phyloP scores from a whole-genome alignment of 1,140 invertebrate genomes.

The Sycophila sp. region DNA sequence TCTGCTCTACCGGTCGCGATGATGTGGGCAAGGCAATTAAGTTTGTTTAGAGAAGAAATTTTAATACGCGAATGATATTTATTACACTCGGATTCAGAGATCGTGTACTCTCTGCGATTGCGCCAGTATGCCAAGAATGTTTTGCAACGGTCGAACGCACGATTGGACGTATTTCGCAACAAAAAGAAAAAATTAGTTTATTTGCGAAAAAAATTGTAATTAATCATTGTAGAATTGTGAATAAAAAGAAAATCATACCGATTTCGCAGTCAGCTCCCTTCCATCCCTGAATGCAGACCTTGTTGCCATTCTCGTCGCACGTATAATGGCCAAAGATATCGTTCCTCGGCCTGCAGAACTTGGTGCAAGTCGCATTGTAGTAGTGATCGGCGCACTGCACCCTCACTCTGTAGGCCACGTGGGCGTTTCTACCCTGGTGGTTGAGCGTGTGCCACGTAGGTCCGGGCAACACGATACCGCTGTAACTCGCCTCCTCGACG shows the following conservation, averaged over 20 bases:
- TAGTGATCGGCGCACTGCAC: slow-evolving; percentile 92
- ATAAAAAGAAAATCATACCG: slow-evolving; percentile 72
- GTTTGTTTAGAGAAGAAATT: slow-evolving; percentile 15
- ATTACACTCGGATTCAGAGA: too few species aligned
- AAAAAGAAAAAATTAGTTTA: too few species aligned
- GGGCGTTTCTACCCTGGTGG: slow-evolving; percentile 78
- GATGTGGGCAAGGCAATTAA: slow-evolving; percentile 9
- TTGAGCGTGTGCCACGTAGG: slow-evolving; percentile 90
- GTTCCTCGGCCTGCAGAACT: slow-evolving; percentile 89
- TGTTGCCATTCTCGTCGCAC: slow-evolving; percentile 88
- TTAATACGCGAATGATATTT: slow-evolving; percentile 4
- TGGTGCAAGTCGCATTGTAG: slow-evolving; percentile 94
- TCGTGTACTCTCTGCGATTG: too few species aligned
- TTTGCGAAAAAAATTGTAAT: neutral
- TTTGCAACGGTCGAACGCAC: too few species aligned
- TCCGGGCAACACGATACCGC: slow-evolving; percentile 88
- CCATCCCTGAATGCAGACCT: slow-evolving; percentile 93
- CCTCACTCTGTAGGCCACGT: slow-evolving; percentile 87
- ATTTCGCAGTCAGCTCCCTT: slow-evolving; percentile 91
- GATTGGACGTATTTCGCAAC: too few species aligned
- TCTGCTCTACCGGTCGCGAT: neutral
- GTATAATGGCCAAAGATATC: slow-evolving; percentile 95
- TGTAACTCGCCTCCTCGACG: slow-evolving; percentile 90
- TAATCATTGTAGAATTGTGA: too few species aligned
- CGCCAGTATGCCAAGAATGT: too few species aligned